Evolutionary conservation across 2,113 vertebrate species (phyloP).

Genomic region (Trichechus manatus): DNA sequence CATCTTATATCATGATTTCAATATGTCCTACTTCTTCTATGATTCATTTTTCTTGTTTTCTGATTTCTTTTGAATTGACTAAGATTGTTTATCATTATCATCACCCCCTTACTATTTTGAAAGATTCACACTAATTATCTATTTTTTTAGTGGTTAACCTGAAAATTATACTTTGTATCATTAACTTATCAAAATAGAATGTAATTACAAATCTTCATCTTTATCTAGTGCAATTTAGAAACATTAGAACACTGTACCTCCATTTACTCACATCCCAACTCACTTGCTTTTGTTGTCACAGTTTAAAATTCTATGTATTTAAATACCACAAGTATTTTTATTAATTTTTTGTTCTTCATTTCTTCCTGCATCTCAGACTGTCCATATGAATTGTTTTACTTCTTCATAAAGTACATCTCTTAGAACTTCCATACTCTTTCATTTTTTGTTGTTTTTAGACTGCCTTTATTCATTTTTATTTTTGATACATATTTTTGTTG

Average conservation of each 20-base stretch:
- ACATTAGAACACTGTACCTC: constrained; percentile 1
- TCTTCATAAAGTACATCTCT: not conserved
- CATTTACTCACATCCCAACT: not conserved
- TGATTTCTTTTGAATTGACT: constrained; percentile 20
- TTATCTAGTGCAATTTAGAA: constrained; percentile 24
- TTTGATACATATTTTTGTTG: not conserved
- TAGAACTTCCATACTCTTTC: not conserved
- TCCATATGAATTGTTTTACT: constrained; percentile 35
- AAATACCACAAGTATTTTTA: not conserved
- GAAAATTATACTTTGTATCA: not conserved
- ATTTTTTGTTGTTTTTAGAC: constrained; percentile 1
- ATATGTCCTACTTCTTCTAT: not conserved
- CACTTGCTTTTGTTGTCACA: not conserved
- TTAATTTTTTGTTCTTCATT: not conserved
- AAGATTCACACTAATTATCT: not conserved
- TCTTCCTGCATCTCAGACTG: constrained; percentile 14
- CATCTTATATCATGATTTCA: constrained; percentile 30
- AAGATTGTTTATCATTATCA: not conserved
- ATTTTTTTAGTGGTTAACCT: constrained; percentile 33
- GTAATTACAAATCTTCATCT: not conserved
- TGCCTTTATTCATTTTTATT: not conserved
- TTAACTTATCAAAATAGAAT: constrained; percentile 40
- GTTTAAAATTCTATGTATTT: constrained; percentile 33
- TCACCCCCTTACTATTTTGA: not conserved
- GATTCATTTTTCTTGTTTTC: constrained; percentile 38